Evolutionary conservation across 1,140 invertebrate species (phyloP).

Genomic region (Temnothorax curvispinosus): DNA sequence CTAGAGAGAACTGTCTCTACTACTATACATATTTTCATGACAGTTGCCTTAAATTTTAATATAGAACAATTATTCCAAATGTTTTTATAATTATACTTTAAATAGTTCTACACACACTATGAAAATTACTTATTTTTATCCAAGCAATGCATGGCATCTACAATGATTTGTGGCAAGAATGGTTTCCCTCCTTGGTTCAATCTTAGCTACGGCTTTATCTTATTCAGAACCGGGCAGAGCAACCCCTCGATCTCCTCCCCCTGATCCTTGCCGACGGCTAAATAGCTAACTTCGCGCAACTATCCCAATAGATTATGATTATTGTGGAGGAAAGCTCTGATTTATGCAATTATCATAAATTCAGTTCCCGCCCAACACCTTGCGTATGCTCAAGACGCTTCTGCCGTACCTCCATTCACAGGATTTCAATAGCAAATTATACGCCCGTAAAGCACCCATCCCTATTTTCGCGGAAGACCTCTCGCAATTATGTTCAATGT

Average conservation of each 20-base stretch:
- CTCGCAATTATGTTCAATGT: constrained; percentile 23
- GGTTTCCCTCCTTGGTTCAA: constrained; percentile 65
- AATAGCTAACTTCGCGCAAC: constrained; percentile 85
- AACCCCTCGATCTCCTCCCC: constrained; percentile 72
- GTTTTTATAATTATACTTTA: not conserved
- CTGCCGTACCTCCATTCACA: constrained; percentile 80
- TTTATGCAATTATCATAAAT: constrained; percentile 86
- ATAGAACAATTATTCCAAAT: not conserved
- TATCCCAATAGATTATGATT: constrained; percentile 86
- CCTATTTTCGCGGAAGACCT: constrained; percentile 58
- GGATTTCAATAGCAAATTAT: constrained; percentile 85
- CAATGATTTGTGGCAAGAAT: constrained; percentile 68
- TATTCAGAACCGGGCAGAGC: constrained; percentile 78
- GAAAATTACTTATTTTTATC: constrained; percentile 20
- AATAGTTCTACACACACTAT: not conserved
- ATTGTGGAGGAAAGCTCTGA: constrained; percentile 86
- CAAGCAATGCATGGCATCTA: constrained; percentile 40
- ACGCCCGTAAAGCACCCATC: constrained; percentile 72
- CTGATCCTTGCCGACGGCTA: constrained; percentile 82
- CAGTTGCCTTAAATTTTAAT: not conserved
- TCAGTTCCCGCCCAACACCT: constrained; percentile 79
- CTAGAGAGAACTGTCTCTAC: not conserved
- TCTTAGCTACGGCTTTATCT: constrained; percentile 81
- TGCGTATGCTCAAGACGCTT: constrained; percentile 83
- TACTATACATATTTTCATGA: not conserved